Evolutionary conservation across 2,113 vertebrate genomes (phyloP).

Genomic region (Dicaeum eximium): DNA sequence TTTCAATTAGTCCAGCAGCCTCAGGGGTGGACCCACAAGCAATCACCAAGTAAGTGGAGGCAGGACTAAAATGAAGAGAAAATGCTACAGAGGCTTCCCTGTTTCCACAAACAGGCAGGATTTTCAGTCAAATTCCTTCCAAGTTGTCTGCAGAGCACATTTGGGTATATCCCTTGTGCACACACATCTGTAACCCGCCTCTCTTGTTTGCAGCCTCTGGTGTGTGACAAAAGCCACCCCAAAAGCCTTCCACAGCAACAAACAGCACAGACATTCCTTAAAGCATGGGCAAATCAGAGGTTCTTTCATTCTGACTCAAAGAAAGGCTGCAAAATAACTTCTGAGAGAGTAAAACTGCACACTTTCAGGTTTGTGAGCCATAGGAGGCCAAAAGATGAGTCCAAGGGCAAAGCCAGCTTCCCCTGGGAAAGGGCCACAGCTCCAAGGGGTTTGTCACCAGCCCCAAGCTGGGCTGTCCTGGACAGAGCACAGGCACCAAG

Average conservation of each 20-base stretch:
- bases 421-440: rapidly evolving
- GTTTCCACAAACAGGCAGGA: neutral
- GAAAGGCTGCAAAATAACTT: neutral
- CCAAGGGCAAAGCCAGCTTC: neutral
- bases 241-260: neutral
- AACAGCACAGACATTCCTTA: neutral
- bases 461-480: rapidly evolving
- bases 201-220: neutral
- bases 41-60: rapidly evolving
- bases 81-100: neutral
- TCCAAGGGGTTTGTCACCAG: rapidly evolving
- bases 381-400: rapidly evolving
- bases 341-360: neutral
- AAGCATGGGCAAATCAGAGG: neutral
- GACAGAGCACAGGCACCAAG: no score
- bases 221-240: neutral
- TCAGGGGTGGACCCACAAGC: neutral
- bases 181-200: rapidly evolving
- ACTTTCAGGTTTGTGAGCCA: neutral
- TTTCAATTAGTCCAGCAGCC: neutral
- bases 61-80: neutral
- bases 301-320: neutral
- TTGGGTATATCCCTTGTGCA: neutral
- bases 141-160: neutral
- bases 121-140: neutral